Conservation (phyloP, 2,888 invertebrate species). For the Elgonia sp. region DNA sequence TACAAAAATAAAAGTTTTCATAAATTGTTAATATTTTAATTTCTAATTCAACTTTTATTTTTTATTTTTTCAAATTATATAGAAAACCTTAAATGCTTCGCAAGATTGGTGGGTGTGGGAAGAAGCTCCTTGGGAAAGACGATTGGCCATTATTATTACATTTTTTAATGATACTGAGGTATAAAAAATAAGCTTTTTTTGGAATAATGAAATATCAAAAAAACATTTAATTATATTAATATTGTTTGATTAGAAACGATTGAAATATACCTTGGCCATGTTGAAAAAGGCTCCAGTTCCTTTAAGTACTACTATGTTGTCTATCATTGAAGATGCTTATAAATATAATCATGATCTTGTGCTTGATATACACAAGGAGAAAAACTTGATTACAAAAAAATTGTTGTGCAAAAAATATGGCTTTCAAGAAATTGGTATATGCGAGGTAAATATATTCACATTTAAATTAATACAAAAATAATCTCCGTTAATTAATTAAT, state of each 20-base stretch:
- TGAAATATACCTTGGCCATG: conserved; percentile 83
- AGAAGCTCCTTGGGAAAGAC: conserved; percentile 85
- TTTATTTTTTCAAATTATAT: conserved; percentile 4
- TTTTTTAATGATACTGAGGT: conserved; percentile 84
- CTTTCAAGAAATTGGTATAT: conserved; percentile 84
- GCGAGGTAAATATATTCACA: conserved; percentile 82
- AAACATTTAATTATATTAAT: not conserved
- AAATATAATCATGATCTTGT: conserved; percentile 85
- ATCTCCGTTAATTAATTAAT: not conserved
- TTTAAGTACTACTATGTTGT: conserved; percentile 84
- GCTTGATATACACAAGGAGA: conserved; percentile 84
- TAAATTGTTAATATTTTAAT: not conserved
- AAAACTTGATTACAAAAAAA: conserved; percentile 86
- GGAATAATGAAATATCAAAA: conserved; percentile 9
- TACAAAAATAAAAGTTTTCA: too few relatives aligned
- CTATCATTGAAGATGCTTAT: conserved; percentile 82
- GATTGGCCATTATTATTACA: conserved; percentile 81
- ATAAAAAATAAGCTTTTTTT: not conserved
- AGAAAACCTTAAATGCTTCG: conserved; percentile 82
- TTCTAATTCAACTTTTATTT: not conserved
- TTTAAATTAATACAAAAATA: not conserved
- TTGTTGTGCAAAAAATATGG: conserved; percentile 87
- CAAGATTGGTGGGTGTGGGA: conserved; percentile 85
- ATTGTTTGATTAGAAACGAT: conserved; percentile 80
- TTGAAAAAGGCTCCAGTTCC: conserved; percentile 86